Evolutionary conservation across 2,113 vertebrate species (phyloP).

Genomic region (Vicugna pacos): DNA sequence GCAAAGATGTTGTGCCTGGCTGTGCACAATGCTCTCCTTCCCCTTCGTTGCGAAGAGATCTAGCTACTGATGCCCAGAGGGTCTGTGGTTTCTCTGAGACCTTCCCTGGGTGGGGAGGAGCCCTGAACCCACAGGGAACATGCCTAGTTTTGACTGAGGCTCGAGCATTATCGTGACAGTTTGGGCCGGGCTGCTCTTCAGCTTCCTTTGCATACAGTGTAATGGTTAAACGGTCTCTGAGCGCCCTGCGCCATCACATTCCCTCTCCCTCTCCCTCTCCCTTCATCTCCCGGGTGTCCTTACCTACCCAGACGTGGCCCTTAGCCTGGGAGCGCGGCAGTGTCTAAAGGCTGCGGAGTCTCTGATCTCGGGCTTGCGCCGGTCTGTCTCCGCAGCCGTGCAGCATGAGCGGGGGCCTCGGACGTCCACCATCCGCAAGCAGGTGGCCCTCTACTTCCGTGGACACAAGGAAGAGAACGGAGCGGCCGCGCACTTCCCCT

Average conservation of each 20-base stretch:
- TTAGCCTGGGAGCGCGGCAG: neutral
- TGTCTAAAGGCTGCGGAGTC: neutral
- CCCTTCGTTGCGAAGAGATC: neutral
- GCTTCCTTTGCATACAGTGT: neutral
- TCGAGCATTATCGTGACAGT: neutral
- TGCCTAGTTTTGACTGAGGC: neutral
- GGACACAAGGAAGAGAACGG: slow-evolving; percentile 98
- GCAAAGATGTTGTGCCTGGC: neutral
- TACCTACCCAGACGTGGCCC: neutral
- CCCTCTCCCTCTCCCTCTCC: neutral
- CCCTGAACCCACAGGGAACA: neutral
- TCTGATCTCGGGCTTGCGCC: neutral
- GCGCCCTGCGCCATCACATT: neutral
- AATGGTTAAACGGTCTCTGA: neutral
- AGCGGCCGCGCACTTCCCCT: slow-evolving; percentile 92
- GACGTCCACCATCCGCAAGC: slow-evolving; percentile 98
- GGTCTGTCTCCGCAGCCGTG: slow-evolving; percentile 90
- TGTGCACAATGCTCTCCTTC: neutral
- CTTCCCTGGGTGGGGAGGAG: neutral
- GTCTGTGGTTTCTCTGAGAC: neutral
- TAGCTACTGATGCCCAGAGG: neutral
- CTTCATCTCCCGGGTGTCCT: neutral
- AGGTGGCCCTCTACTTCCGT: slow-evolving; percentile 98
- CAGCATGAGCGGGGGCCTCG: slow-evolving; percentile 98
- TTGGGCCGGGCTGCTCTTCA: neutral